These are phyloP conservation scores for Pectinophora gossypiella DNA, from an alignment of 1,140 invertebrate genomes.

Conservation along the genomic window DNA sequence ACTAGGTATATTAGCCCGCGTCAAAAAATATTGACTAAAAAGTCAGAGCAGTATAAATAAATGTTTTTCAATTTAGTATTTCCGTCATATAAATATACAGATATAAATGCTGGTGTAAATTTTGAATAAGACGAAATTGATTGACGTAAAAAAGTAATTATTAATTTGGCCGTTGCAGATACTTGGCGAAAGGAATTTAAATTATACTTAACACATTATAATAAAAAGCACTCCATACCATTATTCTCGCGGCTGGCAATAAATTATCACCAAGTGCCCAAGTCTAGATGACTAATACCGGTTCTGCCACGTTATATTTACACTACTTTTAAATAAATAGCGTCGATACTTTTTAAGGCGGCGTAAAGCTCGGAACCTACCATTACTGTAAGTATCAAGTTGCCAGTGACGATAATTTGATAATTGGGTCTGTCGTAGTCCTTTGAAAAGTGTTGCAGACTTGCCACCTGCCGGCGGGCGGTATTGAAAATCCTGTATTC, in stretches of 20 bases:
- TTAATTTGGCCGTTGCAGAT: conserved; percentile 7
- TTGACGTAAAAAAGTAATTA: conserved; percentile 12
- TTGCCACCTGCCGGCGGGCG: conserved; percentile 35
- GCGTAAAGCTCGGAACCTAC: conserved; percentile 40
- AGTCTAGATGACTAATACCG: conserved; percentile 37
- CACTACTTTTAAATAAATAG: conserved; percentile 52
- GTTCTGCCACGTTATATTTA: conserved; percentile 46
- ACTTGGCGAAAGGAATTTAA: conserved; percentile 24
- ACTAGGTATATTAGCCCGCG: too few relatives aligned
- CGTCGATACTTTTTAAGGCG: conserved; percentile 53
- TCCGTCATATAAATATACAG: too few relatives aligned
- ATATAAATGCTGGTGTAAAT: too few relatives aligned
- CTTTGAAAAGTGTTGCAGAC: conserved; percentile 13
- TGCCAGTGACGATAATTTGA: conserved; percentile 59
- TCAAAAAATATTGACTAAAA: too few relatives aligned
- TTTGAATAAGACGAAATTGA: background rate
- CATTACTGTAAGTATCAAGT: conserved; percentile 56
- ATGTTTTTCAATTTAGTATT: too few relatives aligned
- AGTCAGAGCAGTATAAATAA: too few relatives aligned
- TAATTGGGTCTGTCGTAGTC: conserved; percentile 55
- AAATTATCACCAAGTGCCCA: conserved; percentile 21
- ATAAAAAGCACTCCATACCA: conserved; percentile 20
- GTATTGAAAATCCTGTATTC: background rate
- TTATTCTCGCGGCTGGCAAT: conserved; percentile 22
- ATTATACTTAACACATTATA: conserved; percentile 15